Evolutionary conservation across 2,797 vertebrate genomes (phyloP), one percentile per base, ranked within the genome.

Genomic region (Smutsia gigantea): DNA sequence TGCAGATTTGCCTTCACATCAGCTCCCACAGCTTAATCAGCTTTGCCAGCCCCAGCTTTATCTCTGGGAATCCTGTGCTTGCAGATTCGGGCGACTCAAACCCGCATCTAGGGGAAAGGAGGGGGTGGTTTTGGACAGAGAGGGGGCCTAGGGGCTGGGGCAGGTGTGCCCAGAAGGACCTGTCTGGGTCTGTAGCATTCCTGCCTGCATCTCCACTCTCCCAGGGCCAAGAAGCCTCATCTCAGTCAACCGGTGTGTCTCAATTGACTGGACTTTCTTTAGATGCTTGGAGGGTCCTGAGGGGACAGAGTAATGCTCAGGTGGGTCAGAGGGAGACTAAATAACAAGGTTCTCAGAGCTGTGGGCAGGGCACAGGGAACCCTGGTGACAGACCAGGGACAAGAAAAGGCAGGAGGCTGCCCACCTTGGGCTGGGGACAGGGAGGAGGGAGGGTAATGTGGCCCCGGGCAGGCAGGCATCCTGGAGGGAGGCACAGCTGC

Each of bases 1-100:
- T 0, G 4, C 39, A 59, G 74, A 42, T 7, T n/a, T 63, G 64
- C 15, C 37, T 29, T 51, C n/a, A 1, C 0, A 1, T 8, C 1
- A 1, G 21, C 13, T 31, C 46, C 11, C 46, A 46, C 46, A 46
- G 46, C 46, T 46, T 46, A 46, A 46, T 46, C 46, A 46, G 46
- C 46, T 46, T 46, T 46, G 46, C 46, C 49, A 42, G 19, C 7
- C 42, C 46, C n/a, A 15, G 42, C 39, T 3, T 11, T 12, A 27
- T 25, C 49, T 66, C 75, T 37, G 72, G 23, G 34, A 53, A 27
- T 37, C 27, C 53, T 46, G 46, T 46, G n/a, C 34, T 29, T 79
- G 25, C 25, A 42, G 34, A 12, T 53, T 69, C 75, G 15, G 87
- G 34, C 0, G 2, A 9, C 9, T 42, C 6, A 27, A 42, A 13